Evolutionary conservation across 2,113 vertebrate genomes (phyloP).

Genomic region (Tonatia bakeri): DNA sequence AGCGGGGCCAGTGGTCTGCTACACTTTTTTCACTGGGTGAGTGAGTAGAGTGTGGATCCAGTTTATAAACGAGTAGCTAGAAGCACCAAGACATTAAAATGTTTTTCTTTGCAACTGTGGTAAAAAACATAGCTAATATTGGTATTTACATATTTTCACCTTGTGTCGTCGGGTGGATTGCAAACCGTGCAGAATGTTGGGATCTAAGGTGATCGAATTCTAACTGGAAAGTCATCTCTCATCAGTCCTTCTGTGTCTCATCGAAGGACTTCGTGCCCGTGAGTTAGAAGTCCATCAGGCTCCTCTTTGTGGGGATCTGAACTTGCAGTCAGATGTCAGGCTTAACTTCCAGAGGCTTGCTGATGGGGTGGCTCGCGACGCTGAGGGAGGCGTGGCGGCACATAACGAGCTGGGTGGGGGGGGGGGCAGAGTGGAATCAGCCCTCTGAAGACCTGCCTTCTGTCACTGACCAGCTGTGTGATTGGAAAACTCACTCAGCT

Average conservation of each 20-base stretch:
- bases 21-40: not conserved
- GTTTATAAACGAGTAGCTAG: slow-evolving; percentile 19
- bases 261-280: not conserved
- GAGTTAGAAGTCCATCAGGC: not conserved
- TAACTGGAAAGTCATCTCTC: not conserved
- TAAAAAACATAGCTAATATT: not conserved
- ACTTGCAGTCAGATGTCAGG: slow-evolving; percentile 46
- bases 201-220: not conserved
- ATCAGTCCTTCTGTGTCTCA: not conserved
- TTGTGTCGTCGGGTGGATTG: not conserved
- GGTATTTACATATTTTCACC: not conserved
- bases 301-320: not conserved
- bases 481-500: not conserved
- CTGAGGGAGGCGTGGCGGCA: not conserved
- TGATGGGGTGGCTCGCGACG: not conserved
- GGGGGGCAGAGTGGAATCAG: too few relatives aligned
- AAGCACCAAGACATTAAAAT: not conserved
- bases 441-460: not conserved
- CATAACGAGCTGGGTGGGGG: not conserved
- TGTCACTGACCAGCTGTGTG: not conserved
- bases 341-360: slow-evolving; percentile 18
- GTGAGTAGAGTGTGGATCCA: not conserved
- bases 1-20: not conserved
- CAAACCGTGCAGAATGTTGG: not conserved
- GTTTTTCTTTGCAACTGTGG: slow-evolving; percentile 23